Evolutionary conservation across 2,888 invertebrate species (phyloP).

Genomic region (Nomada fabriciana): DNA sequence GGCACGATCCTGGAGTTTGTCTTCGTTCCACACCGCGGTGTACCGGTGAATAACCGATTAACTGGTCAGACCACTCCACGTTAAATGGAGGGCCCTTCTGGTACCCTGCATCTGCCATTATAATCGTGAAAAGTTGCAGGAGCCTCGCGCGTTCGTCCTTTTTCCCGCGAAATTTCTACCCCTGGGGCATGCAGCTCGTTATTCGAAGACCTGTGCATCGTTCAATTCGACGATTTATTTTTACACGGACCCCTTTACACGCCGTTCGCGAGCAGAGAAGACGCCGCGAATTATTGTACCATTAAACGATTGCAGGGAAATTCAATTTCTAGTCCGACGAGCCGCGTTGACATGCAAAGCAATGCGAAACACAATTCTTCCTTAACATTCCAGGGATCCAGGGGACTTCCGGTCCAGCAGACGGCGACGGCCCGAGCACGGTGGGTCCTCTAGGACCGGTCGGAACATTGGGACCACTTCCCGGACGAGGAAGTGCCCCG

Average conservation of each 20-base stretch:
- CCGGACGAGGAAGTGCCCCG: conserved; percentile 70
- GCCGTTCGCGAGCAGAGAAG: no score
- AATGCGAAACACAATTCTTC: background rate
- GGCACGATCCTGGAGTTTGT: conserved; percentile 56
- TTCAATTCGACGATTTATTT: no score
- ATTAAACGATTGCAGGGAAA: no score
- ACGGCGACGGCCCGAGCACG: conserved; percentile 78
- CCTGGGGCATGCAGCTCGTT: background rate
- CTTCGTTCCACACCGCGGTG: conserved; percentile 46
- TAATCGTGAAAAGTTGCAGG: conserved; percentile 56
- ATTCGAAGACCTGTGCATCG: background rate
- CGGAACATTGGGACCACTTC: conserved; percentile 69
- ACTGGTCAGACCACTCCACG: conserved; percentile 67
- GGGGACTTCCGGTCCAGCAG: conserved; percentile 70
- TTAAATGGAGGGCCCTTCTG: conserved; percentile 47
- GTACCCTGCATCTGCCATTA: conserved; percentile 53
- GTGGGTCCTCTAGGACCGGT: conserved; percentile 77
- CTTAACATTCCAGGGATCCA: conserved; percentile 64
- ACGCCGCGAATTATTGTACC: no score
- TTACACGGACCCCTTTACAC: no score
- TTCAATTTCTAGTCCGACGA: no score
- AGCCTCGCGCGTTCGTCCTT: background rate
- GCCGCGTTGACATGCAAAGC: background rate
- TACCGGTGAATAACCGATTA: conserved; percentile 69
- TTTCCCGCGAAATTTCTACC: conserved; percentile 36